Evolutionary conservation across 1,140 invertebrate species (phyloP).

Genomic region (Brachionus calyciflorus): DNA sequence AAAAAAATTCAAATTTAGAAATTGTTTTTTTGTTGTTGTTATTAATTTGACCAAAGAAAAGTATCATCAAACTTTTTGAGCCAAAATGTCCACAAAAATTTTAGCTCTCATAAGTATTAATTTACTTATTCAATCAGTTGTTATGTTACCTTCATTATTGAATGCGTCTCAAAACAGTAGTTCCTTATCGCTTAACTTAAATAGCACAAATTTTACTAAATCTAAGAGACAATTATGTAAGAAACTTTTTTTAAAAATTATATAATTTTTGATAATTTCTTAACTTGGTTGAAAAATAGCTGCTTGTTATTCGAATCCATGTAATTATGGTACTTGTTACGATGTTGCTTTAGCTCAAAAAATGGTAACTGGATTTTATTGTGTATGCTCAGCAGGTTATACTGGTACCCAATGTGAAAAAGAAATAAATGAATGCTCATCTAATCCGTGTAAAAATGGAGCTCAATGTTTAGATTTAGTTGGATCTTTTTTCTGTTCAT

Average conservation of each 20-base stretch:
- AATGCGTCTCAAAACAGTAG: neutral
- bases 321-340: slow-evolving; percentile 42
- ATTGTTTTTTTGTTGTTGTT: neutral
- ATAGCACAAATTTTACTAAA: slow-evolving; percentile 2
- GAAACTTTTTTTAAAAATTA: neutral
- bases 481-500: slow-evolving; percentile 45
- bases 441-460: slow-evolving; percentile 32
- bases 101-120: too few species aligned
- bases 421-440: slow-evolving; percentile 44
- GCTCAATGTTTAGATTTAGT: slow-evolving; percentile 31
- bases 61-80: too few species aligned
- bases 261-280: neutral
- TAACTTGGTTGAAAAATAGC: neutral
- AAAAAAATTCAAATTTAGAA: neutral
- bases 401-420: slow-evolving; percentile 45
- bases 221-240: slow-evolving; percentile 35
- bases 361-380: slow-evolving; percentile 64
- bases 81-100: too few species aligned
- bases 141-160: neutral
- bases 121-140: neutral
- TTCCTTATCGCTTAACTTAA: neutral
- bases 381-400: slow-evolving; percentile 49
- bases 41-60: too few species aligned
- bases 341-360: slow-evolving; percentile 65
- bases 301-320: slow-evolving; percentile 45